phyloP scores from a whole-genome alignment of 2,888 invertebrate genomes.

The Brachylomia viminalis region DNA sequence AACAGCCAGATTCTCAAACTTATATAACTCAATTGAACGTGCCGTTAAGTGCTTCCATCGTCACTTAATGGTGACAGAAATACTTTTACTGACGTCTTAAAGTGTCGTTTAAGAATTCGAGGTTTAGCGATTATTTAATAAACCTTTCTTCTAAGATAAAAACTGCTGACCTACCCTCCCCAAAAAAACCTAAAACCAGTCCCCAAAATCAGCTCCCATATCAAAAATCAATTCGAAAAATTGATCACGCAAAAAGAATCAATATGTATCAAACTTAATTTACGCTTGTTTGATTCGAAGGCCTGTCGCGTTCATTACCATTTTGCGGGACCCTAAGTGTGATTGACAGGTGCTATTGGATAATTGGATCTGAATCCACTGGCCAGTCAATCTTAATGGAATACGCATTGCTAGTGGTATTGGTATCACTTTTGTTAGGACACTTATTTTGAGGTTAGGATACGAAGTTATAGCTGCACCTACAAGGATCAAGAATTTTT shows the following conservation, averaged over 20 bases:
- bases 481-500: no score
- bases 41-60: not conserved
- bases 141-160: not conserved
- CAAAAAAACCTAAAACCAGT: not conserved
- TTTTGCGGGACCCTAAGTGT: slow-evolving; percentile 46
- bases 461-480: not conserved
- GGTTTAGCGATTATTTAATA: no score
- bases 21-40: not conserved
- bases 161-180: not conserved
- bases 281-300: slow-evolving; percentile 38
- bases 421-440: slow-evolving; percentile 30
- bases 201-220: not conserved
- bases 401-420: slow-evolving; percentile 29
- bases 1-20: slow-evolving; percentile 1
- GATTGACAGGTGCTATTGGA: slow-evolving; percentile 64
- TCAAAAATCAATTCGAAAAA: not conserved
- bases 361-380: slow-evolving; percentile 57
- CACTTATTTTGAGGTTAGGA: slow-evolving; percentile 6
- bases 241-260: slow-evolving; percentile 7
- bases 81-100: not conserved
- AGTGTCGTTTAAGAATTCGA: not conserved
- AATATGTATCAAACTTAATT: slow-evolving; percentile 55
- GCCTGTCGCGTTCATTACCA: slow-evolving; percentile 55
- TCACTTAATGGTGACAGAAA: not conserved
- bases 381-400: slow-evolving; percentile 65